These are phyloP conservation scores for rabbit (Oryctolagus cuniculus) DNA, from an alignment of 2,113 vertebrate species.

Conservation along the genomic window DNA sequence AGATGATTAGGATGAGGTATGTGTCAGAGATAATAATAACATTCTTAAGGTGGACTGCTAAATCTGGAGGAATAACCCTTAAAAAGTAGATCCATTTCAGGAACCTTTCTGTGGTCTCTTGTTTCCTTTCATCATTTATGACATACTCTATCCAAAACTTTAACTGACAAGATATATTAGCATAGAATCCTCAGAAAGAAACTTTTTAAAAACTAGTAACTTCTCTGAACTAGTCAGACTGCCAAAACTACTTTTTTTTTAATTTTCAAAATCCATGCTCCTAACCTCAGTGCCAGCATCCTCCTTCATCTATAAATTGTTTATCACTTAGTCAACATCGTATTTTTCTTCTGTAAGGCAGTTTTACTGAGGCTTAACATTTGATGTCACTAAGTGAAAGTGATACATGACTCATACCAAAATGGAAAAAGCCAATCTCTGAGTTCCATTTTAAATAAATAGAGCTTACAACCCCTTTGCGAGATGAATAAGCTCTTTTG, in stretches of 20 bases:
- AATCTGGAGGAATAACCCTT: background rate
- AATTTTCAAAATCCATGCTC: constrained; percentile 55
- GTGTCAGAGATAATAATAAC: background rate
- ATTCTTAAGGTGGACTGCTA: background rate
- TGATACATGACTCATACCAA: constrained; percentile 78
- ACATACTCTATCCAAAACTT: background rate
- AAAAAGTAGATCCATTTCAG: background rate
- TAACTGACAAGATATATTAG: background rate
- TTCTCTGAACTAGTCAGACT: background rate
- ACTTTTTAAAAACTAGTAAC: background rate
- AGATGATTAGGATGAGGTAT: background rate
- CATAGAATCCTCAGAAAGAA: background rate
- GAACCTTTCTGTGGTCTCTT: background rate
- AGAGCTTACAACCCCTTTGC: constrained; percentile 71
- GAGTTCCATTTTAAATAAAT: constrained; percentile 80
- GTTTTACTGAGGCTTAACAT: constrained; percentile 81
- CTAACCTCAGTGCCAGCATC: constrained; percentile 45
- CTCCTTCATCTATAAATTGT: constrained; percentile 69
- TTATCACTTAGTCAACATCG: constrained; percentile 75
- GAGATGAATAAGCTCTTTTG: constrained; percentile 80
- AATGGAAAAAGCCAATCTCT: constrained; percentile 67
- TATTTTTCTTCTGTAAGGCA: constrained; percentile 77
- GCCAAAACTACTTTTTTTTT: constrained; percentile 29
- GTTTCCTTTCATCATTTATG: background rate
- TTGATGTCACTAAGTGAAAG: constrained; percentile 78